These are phyloP conservation scores for Aromia moschata DNA, from an alignment of 2,888 invertebrate genomes.

Conservation along the genomic window DNA sequence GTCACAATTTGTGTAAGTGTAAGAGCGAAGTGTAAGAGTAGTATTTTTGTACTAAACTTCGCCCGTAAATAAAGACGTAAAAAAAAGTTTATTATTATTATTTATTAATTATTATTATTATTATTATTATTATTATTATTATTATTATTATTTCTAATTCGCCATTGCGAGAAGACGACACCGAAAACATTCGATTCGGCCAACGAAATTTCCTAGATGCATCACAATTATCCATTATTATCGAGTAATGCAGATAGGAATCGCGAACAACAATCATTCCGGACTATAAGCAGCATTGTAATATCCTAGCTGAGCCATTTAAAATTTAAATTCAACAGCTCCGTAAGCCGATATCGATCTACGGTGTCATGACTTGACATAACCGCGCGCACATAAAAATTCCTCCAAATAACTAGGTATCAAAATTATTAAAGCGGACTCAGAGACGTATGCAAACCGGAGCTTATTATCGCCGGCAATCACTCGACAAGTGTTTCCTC, in stretches of 20 bases:
- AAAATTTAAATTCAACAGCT: slow-evolving; percentile 52
- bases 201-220: slow-evolving; percentile 31
- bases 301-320: slow-evolving; percentile 39
- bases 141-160: too few species aligned
- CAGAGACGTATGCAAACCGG: slow-evolving; percentile 46
- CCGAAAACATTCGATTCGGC: slow-evolving; percentile 26
- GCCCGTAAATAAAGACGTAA: too few species aligned
- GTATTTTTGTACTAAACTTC: too few species aligned
- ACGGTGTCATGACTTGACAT: slow-evolving; percentile 48
- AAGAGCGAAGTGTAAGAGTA: too few species aligned
- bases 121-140: too few species aligned
- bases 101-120: too few species aligned
- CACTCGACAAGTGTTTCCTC: slow-evolving; percentile 14
- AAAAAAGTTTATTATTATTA: too few species aligned
- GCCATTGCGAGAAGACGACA: slow-evolving; percentile 24
- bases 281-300: slow-evolving; percentile 42
- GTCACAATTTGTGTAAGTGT: too few species aligned
- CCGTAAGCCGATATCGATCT: slow-evolving; percentile 51
- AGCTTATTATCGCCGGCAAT: slow-evolving; percentile 15
- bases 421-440: slow-evolving; percentile 44
- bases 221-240: slow-evolving; percentile 38
- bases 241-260: slow-evolving; percentile 35
- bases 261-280: slow-evolving; percentile 34
- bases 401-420: slow-evolving; percentile 46
- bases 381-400: slow-evolving; percentile 46